A percentile compares a stretch with the other conserved stretches of the same genome.
Evolutionary conservation across 2,797 vertebrate genomes (phyloP).

Genomic region (Pseudochromis fuscus): DNA sequence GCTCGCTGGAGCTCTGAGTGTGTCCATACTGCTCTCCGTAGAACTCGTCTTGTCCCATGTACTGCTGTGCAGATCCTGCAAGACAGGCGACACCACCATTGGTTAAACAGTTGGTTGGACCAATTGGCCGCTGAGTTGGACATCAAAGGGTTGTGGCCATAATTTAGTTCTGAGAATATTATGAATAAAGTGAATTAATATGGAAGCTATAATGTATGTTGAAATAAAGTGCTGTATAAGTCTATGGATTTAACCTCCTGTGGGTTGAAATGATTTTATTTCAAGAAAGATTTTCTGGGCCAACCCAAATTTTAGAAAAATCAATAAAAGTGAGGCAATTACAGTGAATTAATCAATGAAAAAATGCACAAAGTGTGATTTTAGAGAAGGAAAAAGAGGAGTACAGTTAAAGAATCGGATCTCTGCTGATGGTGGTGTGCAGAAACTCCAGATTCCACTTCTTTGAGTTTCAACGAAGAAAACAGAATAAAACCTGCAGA

Average conservation of each 20-base stretch:
- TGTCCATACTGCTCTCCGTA: slow-evolving; percentile 95
- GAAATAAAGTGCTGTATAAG: background rate
- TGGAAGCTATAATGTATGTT: background rate
- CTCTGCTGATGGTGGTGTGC: slow-evolving; percentile 75
- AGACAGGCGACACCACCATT: slow-evolving; percentile 79
- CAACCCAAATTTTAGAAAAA: slow-evolving; percentile 21
- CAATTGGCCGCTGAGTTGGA: slow-evolving; percentile 46
- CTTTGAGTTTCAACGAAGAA: slow-evolving; percentile 29
- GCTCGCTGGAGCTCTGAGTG: slow-evolving; percentile 91
- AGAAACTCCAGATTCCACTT: slow-evolving; percentile 82
- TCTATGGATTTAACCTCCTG: background rate
- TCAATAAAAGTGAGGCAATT: slow-evolving; percentile 32
- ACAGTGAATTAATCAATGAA: slow-evolving; percentile 38
- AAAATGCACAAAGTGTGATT: slow-evolving; percentile 25
- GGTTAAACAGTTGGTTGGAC: slow-evolving; percentile 75
- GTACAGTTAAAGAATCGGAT: slow-evolving; percentile 45
- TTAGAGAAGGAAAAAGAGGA: slow-evolving; percentile 32
- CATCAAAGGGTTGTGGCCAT: slow-evolving; percentile 32
- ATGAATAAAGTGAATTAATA: background rate
- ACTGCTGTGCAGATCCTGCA: slow-evolving; percentile 94
- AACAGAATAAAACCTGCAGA: slow-evolving; percentile 15
- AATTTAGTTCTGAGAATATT: background rate
- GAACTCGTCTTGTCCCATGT: slow-evolving; percentile 95
- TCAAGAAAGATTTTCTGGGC: slow-evolving; percentile 3
- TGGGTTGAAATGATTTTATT: slow-evolving; percentile 1